Percentiles rank a stretch among this genome's conserved stretches.
These are phyloP conservation scores for Euzetes globulus DNA, from an alignment of 2,888 invertebrate genomes.

Conservation along the genomic window DNA sequence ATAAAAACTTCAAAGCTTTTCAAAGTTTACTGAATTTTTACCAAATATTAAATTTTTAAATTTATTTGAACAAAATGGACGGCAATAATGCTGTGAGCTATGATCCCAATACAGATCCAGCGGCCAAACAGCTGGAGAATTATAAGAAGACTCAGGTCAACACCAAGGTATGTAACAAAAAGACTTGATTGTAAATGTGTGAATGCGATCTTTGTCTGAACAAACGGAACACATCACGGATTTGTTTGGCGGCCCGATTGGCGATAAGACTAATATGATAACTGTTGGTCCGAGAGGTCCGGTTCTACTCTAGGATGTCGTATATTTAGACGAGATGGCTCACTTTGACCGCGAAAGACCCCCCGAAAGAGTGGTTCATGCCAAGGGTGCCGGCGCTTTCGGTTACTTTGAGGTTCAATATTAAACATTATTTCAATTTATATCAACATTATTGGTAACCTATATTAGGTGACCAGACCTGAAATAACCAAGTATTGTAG, in stretches of 20 bases:
- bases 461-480: slow-evolving; percentile 57
- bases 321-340: slow-evolving; percentile 54
- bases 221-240: slow-evolving; percentile 49
- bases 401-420: slow-evolving; percentile 70
- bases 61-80: not conserved
- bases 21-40: not conserved
- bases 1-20: no score
- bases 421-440: not conserved
- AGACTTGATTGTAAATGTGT: not conserved
- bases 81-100: slow-evolving; percentile 25
- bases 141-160: not conserved
- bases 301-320: slow-evolving; percentile 72
- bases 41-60: not conserved
- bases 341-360: slow-evolving; percentile 71
- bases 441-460: not conserved
- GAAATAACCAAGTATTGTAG: slow-evolving; percentile 71
- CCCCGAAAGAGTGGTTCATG: slow-evolving; percentile 91
- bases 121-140: slow-evolving; percentile 23
- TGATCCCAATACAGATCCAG: slow-evolving; percentile 28
- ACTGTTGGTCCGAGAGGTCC: slow-evolving; percentile 86
- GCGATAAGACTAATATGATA: slow-evolving; percentile 64
- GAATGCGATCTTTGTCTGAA: not conserved
- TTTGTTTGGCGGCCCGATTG: slow-evolving; percentile 71
- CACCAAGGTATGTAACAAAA: not conserved
- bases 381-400: slow-evolving; percentile 84